Evolutionary conservation across 1,140 invertebrate species (phyloP).

Genomic region (Schlechtendalia chinensis): DNA sequence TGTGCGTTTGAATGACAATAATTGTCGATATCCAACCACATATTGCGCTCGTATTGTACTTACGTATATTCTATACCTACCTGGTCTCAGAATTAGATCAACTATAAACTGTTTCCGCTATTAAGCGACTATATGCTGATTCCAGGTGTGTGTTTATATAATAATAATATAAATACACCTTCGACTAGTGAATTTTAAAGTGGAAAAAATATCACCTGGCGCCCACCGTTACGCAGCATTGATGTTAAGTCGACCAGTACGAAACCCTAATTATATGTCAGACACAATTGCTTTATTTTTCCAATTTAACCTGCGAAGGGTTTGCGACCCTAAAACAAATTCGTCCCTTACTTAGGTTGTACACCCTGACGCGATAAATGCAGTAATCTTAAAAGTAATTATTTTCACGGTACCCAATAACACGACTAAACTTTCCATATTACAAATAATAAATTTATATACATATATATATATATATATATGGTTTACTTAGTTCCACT

Average conservation of each 20-base stretch:
- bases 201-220: slow-evolving; percentile 45
- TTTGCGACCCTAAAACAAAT: slow-evolving; percentile 15
- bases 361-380: neutral
- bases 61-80: too few relatives aligned
- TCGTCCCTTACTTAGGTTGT: slow-evolving; percentile 13
- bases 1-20: too few relatives aligned
- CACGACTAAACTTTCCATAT: neutral
- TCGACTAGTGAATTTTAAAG: slow-evolving; percentile 25
- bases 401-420: too few relatives aligned
- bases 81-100: slow-evolving; percentile 2
- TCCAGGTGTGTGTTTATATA: slow-evolving; percentile 18
- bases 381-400: slow-evolving; percentile 24
- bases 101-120: slow-evolving; percentile 4
- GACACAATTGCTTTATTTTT: slow-evolving; percentile 49
- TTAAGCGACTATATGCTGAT: slow-evolving; percentile 7
- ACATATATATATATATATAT: too few relatives aligned
- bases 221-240: slow-evolving; percentile 48
- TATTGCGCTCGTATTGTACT: too few relatives aligned
- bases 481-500: neutral
- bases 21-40: too few relatives aligned
- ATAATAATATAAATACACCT: slow-evolving; percentile 13
- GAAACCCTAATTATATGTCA: slow-evolving; percentile 46
- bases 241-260: slow-evolving; percentile 47
- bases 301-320: slow-evolving; percentile 15
- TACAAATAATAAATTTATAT: too few relatives aligned